Conservation (phyloP, 2,888 invertebrate genomes). For the Epinotia brunnichana region DNA sequence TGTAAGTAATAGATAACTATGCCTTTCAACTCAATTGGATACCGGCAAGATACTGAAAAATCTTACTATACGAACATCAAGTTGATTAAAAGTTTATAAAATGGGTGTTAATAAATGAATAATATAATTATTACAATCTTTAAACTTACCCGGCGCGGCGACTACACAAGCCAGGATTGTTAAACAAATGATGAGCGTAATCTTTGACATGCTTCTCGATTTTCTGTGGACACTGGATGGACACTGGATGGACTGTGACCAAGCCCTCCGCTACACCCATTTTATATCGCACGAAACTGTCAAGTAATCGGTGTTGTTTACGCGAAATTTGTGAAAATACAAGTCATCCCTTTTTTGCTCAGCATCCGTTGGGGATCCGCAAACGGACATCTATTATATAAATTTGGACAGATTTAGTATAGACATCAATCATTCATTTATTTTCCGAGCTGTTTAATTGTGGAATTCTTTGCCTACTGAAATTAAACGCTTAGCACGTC, state of each 20-base stretch:
- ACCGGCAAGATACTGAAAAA: too few relatives aligned
- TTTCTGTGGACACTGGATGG: constrained; percentile 26
- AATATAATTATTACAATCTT: neutral
- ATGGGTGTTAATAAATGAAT: too few relatives aligned
- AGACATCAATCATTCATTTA: too few relatives aligned
- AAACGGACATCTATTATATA: neutral
- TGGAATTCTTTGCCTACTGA: too few relatives aligned
- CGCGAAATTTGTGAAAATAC: constrained; percentile 56
- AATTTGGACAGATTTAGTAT: too few relatives aligned
- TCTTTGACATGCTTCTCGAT: constrained; percentile 54
- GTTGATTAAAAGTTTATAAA: too few relatives aligned
- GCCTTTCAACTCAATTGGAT: too few relatives aligned
- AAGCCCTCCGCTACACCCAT: constrained; percentile 38
- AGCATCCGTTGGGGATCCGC: constrained; percentile 42
- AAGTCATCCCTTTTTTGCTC: constrained; percentile 60
- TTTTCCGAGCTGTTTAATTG: too few relatives aligned
- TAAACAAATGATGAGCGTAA: constrained; percentile 49
- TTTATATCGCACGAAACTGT: constrained; percentile 62
- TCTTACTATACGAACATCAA: too few relatives aligned
- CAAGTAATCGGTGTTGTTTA: constrained; percentile 54
- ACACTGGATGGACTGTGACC: constrained; percentile 49
- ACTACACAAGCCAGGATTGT: constrained; percentile 52
- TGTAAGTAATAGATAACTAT: too few relatives aligned
- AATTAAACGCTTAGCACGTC: too few relatives aligned
- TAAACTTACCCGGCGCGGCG: constrained; percentile 61